Evolutionary conservation across 2,113 vertebrate genomes (phyloP).

Genomic region (Scomber scombrus): DNA sequence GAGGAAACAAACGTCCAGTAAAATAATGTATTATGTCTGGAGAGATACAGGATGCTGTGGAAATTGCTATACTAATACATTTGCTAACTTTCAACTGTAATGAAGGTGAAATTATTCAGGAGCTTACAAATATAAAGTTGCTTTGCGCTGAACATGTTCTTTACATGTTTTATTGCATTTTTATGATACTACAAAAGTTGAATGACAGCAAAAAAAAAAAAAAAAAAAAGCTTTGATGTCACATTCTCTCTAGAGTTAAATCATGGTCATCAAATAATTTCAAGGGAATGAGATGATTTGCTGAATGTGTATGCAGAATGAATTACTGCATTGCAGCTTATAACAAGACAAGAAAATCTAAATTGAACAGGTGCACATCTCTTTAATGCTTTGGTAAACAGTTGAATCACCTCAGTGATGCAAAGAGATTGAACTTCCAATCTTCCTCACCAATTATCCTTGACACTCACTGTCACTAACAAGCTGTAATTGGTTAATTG

Average conservation of each 20-base stretch:
- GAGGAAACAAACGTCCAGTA: conserved; percentile 3
- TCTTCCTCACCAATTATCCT: conserved; percentile 32
- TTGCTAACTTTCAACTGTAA: background rate
- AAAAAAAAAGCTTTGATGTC: background rate
- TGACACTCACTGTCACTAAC: conserved; percentile 34
- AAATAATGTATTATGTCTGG: conserved; percentile 12
- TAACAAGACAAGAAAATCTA: background rate
- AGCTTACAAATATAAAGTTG: background rate
- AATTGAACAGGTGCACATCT: background rate
- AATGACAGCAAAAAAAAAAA: background rate
- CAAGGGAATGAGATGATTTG: background rate
- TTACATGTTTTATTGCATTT: too few species aligned
- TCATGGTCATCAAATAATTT: background rate
- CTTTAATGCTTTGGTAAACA: conserved; percentile 18
- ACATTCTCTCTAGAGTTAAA: background rate
- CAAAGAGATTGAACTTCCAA: conserved; percentile 4
- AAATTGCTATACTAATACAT: background rate
- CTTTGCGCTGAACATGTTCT: too few species aligned
- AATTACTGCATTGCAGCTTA: background rate
- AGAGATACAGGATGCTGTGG: background rate
- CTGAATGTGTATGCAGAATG: background rate
- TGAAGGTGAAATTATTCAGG: background rate
- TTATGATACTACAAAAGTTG: background rate
- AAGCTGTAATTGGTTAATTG: conserved; percentile 56
- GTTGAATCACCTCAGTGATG: conserved; percentile 1